Conservation (phyloP, 2,113 vertebrate genomes). For the Callithrix jacchus region DNA sequence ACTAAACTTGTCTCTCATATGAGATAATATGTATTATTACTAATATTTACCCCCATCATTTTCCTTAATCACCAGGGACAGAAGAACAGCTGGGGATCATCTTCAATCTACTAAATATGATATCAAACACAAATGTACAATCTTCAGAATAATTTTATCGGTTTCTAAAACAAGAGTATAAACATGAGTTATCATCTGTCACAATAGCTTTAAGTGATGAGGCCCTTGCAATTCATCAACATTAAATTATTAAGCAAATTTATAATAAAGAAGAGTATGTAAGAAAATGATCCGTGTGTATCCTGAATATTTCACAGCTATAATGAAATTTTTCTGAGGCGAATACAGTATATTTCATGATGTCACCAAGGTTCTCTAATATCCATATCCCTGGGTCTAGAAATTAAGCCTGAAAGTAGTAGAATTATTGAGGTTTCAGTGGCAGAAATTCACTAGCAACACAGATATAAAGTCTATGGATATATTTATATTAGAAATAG, state of each 20-base stretch:
- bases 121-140: neutral
- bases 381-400: neutral
- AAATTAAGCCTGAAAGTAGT: neutral
- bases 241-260: slow-evolving; percentile 58
- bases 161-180: slow-evolving; percentile 38
- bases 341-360: neutral
- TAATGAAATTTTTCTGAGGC: neutral
- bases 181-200: slow-evolving; percentile 52
- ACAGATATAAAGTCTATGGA: neutral
- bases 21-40: slow-evolving; percentile 43
- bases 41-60: slow-evolving; percentile 44
- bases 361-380: neutral
- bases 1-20: slow-evolving; percentile 26
- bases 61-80: slow-evolving; percentile 50
- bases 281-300: neutral
- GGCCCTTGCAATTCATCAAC: slow-evolving; percentile 51
- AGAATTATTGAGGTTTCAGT: neutral
- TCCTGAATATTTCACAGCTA: neutral
- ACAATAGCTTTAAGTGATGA: slow-evolving; percentile 63
- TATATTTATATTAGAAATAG: neutral
- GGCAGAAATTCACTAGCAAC: slow-evolving; percentile 24
- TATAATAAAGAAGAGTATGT: slow-evolving; percentile 12
- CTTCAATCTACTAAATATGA: slow-evolving; percentile 55
- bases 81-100: slow-evolving; percentile 31
- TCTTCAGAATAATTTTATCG: slow-evolving; percentile 58